Base-by-base conservation (phyloP, 2,888 invertebrate species). In the Kryphioiulus occultus region DNA sequence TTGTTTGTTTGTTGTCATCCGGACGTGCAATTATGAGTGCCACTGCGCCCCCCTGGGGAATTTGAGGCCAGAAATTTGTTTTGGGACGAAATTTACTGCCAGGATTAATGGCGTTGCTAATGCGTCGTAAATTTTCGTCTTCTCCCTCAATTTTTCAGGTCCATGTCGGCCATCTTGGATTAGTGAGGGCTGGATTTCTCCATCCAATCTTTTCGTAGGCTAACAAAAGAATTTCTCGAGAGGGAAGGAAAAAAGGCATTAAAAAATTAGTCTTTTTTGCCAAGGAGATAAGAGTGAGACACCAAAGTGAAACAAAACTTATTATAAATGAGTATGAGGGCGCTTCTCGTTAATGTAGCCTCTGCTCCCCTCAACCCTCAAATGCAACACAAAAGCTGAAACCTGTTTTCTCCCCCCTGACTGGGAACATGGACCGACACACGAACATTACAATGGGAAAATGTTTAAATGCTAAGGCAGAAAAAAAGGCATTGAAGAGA, bases 241-340 rank as follows among this genome's bases (percentile, higher is more conserved):
- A 17, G 30, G 17, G 78, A 78, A 78, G 12, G 15, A 68, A 68
- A 68, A 68, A 47, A 53, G 30, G 7, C 78, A 78, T 78, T 78
- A 78, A 78, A 78, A 78, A 78, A 78, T 78, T 78, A 78, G 30
- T 15, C 30, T 32, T 78, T 68, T 78, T 78, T 78, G 30, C 78
- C 78, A 5, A 2, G 2, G 30, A 78, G 78, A 78, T 78, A 78
- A 78, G 78, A 78, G 78, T 78, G 78, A 78, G 78, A 78, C 78
- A 78, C 78, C 78, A 32, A 78, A 78, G 78, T 78, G 78, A 78
- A 78, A 78, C 78, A 78, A 78, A 78, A 78, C 78, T 30, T 78
- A 78, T 78, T 78, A 78, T 78, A 78, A 78, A 78, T 78, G 30
- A 78, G 30, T 68, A 68, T 68, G 68, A 68, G 68, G 26, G 26